Percentiles rank a stretch among this genome's conserved stretches.
These are phyloP conservation scores for Andrena bucephala DNA, from an alignment of 2,888 invertebrate species.

Conservation along the genomic window DNA sequence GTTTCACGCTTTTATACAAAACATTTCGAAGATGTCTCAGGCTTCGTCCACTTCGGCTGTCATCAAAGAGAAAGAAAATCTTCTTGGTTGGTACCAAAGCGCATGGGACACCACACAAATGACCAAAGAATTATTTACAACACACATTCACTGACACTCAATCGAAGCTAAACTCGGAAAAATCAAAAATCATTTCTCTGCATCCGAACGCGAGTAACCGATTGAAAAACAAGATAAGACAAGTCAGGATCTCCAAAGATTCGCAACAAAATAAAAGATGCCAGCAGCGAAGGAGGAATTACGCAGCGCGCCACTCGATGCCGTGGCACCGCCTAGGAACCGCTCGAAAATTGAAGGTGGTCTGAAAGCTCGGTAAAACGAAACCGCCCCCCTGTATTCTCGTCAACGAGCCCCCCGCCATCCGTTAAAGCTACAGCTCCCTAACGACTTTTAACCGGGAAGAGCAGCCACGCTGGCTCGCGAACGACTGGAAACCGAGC, in stretches of 20 bases:
- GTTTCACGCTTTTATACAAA: neutral
- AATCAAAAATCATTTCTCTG: no score
- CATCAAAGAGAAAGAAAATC: neutral
- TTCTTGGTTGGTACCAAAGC: neutral
- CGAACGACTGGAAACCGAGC: neutral
- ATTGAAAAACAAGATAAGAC: no score
- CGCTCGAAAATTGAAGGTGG: constrained; percentile 16
- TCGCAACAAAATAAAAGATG: neutral
- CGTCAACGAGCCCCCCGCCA: constrained; percentile 2
- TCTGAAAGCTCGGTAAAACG: constrained; percentile 24
- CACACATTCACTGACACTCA: no score
- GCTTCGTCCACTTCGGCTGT: no score
- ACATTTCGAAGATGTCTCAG: neutral
- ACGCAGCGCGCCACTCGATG: constrained; percentile 1
- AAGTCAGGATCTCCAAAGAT: neutral
- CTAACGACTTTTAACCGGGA: constrained; percentile 50
- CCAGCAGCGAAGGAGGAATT: neutral
- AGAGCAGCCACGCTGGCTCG: neutral
- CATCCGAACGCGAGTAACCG: no score
- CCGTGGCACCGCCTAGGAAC: constrained; percentile 4
- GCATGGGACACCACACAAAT: no score
- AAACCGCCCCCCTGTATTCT: constrained; percentile 25
- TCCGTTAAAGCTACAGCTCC: constrained; percentile 37
- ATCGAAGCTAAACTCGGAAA: no score
- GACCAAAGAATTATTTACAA: no score